Conservation (phyloP, 2,113 vertebrate genomes). For the Tringa solitaria region DNA sequence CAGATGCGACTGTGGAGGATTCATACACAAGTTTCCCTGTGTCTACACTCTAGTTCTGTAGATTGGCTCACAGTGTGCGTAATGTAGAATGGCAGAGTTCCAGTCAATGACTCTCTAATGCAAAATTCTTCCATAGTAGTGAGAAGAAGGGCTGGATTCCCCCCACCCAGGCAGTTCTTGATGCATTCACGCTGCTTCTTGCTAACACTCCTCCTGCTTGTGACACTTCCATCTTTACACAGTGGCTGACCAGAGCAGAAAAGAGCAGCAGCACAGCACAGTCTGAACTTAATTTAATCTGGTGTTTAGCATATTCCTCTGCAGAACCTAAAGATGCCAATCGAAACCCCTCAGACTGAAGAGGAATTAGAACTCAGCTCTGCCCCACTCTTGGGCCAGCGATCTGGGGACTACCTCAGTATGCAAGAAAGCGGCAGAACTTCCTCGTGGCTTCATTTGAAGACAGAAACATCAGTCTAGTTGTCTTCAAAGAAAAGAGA, state of each 20-base stretch:
- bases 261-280: background rate
- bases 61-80: rapidly evolving
- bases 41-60: background rate
- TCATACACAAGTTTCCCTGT: background rate
- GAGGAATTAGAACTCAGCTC: background rate
- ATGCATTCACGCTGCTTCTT: background rate
- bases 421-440: background rate
- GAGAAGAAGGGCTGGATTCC: background rate
- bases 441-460: background rate
- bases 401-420: background rate
- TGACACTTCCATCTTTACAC: background rate
- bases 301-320: background rate
- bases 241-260: background rate
- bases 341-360: background rate
- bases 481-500: background rate
- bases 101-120: background rate
- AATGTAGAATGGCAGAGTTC: background rate
- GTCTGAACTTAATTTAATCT: background rate
- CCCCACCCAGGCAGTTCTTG: background rate
- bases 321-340: background rate
- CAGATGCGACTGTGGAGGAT: background rate
- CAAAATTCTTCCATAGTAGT: background rate
- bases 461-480: background rate
- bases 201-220: background rate
- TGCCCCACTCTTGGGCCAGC: background rate